Conservation (phyloP, 2,888 invertebrate genomes). For the Diabrotica balteata region DNA sequence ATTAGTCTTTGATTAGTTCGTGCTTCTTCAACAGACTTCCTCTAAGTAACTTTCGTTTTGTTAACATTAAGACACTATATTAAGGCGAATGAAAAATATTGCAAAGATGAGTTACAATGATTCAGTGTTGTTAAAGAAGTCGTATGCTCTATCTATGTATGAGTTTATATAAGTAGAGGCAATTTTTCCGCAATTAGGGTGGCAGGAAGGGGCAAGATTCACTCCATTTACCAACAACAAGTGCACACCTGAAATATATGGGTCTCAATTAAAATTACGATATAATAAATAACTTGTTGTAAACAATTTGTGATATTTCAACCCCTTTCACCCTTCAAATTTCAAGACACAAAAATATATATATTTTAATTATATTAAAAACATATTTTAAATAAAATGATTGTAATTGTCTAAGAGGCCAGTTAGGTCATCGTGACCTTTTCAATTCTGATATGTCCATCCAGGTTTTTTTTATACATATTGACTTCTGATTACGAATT, state of each 20-base stretch:
- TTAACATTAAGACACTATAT: slow-evolving; percentile 1
- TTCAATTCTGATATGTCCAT: too few relatives aligned
- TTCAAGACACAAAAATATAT: too few relatives aligned
- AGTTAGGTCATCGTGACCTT: too few relatives aligned
- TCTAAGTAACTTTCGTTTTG: slow-evolving; percentile 8
- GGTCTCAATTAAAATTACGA: slow-evolving; percentile 13
- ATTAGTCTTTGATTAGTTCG: too few relatives aligned
- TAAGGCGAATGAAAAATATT: slow-evolving; percentile 3
- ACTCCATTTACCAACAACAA: slow-evolving; percentile 57
- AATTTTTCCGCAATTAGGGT: slow-evolving; percentile 58
- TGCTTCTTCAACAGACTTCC: neutral
- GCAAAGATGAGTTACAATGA: slow-evolving; percentile 26
- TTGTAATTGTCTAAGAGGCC: too few relatives aligned
- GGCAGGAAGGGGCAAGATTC: slow-evolving; percentile 59
- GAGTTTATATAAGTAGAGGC: slow-evolving; percentile 52
- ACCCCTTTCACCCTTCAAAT: too few relatives aligned
- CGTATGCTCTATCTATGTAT: slow-evolving; percentile 44
- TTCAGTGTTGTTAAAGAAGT: slow-evolving; percentile 30
- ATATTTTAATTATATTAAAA: too few relatives aligned
- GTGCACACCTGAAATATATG: slow-evolving; percentile 59
- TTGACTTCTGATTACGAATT: too few relatives aligned
- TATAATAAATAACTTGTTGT: too few relatives aligned
- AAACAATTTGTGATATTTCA: too few relatives aligned
- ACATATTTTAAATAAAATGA: too few relatives aligned
- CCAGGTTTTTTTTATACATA: too few relatives aligned